Conservation (phyloP, 2,113 vertebrate genomes). For the Neodontobutis hainanensis region DNA sequence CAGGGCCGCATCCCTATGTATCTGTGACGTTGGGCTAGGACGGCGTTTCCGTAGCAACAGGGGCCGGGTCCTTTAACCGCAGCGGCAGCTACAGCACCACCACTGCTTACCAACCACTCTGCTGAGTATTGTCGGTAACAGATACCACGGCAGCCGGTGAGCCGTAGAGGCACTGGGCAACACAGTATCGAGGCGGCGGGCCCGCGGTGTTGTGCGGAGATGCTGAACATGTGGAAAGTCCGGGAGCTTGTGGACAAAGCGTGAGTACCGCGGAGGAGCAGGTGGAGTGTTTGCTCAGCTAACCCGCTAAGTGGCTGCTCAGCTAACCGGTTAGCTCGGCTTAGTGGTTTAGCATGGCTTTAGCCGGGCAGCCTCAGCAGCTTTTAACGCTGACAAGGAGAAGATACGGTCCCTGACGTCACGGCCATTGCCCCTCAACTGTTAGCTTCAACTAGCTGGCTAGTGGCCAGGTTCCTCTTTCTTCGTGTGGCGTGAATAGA, state of each 20-base stretch:
- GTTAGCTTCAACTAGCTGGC: conserved; percentile 64
- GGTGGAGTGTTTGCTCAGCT: conserved; percentile 20
- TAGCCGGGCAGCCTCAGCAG: conserved; percentile 55
- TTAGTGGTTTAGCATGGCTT: conserved; percentile 6
- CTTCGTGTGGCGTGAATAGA: conserved; percentile 12
- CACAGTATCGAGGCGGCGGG: conserved; percentile 65
- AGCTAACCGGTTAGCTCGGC: conserved; percentile 28
- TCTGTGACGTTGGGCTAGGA: conserved; percentile 60
- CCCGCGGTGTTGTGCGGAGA: conserved; percentile 73
- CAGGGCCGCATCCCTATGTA: conserved; percentile 19
- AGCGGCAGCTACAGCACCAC: conserved; percentile 35
- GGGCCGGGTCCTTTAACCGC: conserved; percentile 63
- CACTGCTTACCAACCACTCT: conserved; percentile 29
- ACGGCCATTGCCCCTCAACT: conserved; percentile 65
- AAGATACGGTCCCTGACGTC: conserved; percentile 70
- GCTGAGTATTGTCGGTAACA: conserved; percentile 51
- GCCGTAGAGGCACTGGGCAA: conserved; percentile 55
- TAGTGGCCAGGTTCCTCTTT: conserved; percentile 46
- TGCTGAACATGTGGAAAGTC: conserved; percentile 99
- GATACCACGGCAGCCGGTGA: conserved; percentile 54
- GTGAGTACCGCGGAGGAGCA: conserved; percentile 83
- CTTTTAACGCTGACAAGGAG: conserved; percentile 51
- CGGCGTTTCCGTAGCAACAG: conserved; percentile 79
- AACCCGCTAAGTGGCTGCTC: conserved; percentile 23
- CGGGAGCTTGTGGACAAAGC: conserved; percentile 98